Base-by-base conservation (phyloP, 1,140 invertebrate species). In the Brachionus calyciflorus region DNA sequence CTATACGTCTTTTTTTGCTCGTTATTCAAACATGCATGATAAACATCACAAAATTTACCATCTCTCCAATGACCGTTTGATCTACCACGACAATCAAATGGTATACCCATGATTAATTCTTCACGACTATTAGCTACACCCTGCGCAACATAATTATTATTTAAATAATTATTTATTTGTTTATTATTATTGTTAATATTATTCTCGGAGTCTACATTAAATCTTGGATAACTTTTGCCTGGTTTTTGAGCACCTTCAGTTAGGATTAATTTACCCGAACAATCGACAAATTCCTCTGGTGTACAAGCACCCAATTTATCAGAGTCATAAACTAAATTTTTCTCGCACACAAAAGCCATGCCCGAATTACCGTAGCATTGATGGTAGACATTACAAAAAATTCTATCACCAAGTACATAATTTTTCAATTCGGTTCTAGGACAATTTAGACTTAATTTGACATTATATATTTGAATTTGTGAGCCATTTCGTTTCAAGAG, bases 361-460 rank as follows among this genome's bases (percentile, higher is more conserved):
- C 55, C 76, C 10, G 30, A 26, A 24, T 53, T 37, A 10, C 41
- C 40, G 37, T 63, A 37, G 30, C 76, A 77, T 26, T 77, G 55
- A 33, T 77, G 55, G 17, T 53, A 77, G 6, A 77, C 41, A 68
- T 77, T 77, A 40, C 76, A 77, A 41, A 55, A 77, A 19, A 24
- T 65, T 26, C n/a, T 9, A 26, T 77, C 76, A 0, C 40, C 6
- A 6, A 49, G 7, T 0, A 77, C 26, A 51, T 46, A 40, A 68
- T 65, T 77, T 41, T n/a, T 24, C 10, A n/a, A 10, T 17, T 48
- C 19, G 2, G 3, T 21, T 9, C 24, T 7, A 2, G 40, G 40
- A 63, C 76, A 77, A 21, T 41, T 7, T 1, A 60, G 57, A 10
- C 17, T 9, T 28, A 77, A 9, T 46, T 60, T 40, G 17, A 21